phyloP scores from a whole-genome alignment of 1,140 invertebrate species.

The Acromyrmex charruanus region DNA sequence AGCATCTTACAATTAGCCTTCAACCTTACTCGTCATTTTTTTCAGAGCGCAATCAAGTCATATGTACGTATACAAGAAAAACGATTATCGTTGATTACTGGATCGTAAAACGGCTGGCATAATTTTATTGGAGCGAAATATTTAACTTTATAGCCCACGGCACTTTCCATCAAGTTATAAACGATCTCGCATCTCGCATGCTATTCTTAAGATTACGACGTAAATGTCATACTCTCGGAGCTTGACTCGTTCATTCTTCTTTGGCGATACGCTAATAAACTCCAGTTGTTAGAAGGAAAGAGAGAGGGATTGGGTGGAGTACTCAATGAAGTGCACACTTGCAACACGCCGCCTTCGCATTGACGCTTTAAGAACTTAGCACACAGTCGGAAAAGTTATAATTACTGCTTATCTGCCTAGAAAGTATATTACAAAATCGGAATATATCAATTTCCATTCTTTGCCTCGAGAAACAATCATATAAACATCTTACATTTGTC shows the following conservation, averaged over 20 bases:
- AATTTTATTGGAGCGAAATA: constrained; percentile 39
- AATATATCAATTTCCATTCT: constrained; percentile 15
- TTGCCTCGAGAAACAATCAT: neutral
- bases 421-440: neutral
- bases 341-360: constrained; percentile 46
- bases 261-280: constrained; percentile 49
- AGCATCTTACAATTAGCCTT: neutral
- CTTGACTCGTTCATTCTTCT: constrained; percentile 46
- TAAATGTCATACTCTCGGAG: constrained; percentile 52
- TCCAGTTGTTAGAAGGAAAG: neutral
- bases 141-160: constrained; percentile 32
- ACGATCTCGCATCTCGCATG: constrained; percentile 35
- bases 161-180: constrained; percentile 39
- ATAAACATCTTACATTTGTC: no score
- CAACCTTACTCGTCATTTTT: neutral
- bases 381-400: neutral
- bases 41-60: neutral
- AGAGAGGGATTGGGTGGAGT: constrained; percentile 20
- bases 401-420: neutral
- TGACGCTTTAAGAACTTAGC: constrained; percentile 26
- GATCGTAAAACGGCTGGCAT: constrained; percentile 1
- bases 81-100: constrained; percentile 31
- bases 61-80: neutral
- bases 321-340: constrained; percentile 27
- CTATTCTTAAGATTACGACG: constrained; percentile 57